Evolutionary conservation across 2,113 vertebrate species (phyloP).

Genomic region (Nothobranchius kuhntae): DNA sequence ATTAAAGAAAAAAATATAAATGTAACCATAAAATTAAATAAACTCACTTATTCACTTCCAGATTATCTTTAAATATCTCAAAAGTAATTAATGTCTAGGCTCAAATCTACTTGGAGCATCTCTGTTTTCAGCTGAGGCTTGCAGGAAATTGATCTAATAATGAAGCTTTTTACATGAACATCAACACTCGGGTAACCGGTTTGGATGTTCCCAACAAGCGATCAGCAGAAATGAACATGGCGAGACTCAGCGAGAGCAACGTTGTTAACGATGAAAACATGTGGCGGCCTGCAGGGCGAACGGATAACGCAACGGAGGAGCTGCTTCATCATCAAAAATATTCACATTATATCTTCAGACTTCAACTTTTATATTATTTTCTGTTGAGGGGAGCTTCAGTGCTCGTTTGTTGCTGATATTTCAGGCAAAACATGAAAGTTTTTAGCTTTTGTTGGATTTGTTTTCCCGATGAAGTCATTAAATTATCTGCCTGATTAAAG

Average conservation of each 20-base stretch:
- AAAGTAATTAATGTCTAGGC: not conserved
- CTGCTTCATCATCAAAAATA: not conserved
- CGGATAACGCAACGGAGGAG: constrained; percentile 36
- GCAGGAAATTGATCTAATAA: constrained; percentile 35
- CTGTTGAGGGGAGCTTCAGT: not conserved
- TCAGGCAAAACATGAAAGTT: too few species aligned
- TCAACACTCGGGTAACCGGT: constrained; percentile 19
- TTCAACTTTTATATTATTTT: too few species aligned
- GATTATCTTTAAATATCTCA: not conserved
- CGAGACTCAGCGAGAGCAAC: constrained; percentile 10
- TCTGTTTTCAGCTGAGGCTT: not conserved
- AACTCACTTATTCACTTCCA: too few species aligned
- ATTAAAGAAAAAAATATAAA: not conserved
- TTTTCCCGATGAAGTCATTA: not conserved
- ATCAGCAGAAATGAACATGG: constrained; percentile 37
- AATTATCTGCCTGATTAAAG: not conserved
- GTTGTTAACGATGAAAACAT: constrained; percentile 47
- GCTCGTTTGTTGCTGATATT: not conserved
- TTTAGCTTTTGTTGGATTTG: not conserved
- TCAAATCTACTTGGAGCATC: not conserved
- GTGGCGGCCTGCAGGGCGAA: constrained; percentile 16
- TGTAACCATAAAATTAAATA: too few species aligned
- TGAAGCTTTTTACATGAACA: constrained; percentile 33
- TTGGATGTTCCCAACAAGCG: constrained; percentile 35
- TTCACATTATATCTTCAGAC: not conserved